These are phyloP conservation scores for Palaemon carinicauda DNA, from an alignment of 1,140 invertebrate genomes.

Conservation along the genomic window DNA sequence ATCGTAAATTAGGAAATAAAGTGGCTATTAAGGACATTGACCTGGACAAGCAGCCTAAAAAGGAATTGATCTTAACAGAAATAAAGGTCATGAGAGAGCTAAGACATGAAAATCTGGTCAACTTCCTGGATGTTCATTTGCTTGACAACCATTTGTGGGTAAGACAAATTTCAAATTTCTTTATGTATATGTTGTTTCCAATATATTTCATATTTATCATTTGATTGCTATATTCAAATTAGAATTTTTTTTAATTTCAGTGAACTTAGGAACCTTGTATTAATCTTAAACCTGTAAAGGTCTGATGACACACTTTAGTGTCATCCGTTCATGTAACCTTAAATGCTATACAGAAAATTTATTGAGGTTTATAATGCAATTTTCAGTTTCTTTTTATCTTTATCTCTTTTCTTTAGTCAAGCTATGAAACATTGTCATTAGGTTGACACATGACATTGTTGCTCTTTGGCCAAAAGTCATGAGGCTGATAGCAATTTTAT, in stretches of 20 bases:
- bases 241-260: neutral
- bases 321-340: too few relatives aligned
- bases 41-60: constrained; percentile 89
- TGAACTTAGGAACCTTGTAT: neutral
- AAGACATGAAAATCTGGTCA: constrained; percentile 95
- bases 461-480: too few relatives aligned
- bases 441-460: too few relatives aligned
- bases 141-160: constrained; percentile 92
- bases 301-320: too few relatives aligned
- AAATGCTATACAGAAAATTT: too few relatives aligned
- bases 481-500: too few relatives aligned
- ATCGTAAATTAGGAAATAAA: constrained; percentile 74
- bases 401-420: too few relatives aligned
- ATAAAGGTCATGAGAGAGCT: constrained; percentile 93
- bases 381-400: too few relatives aligned
- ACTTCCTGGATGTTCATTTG: constrained; percentile 93
- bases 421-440: too few relatives aligned
- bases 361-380: too few relatives aligned
- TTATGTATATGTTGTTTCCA: too few relatives aligned
- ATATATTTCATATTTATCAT: neutral
- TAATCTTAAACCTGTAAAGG: neutral
- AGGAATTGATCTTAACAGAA: constrained; percentile 94
- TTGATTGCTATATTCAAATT: neutral
- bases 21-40: constrained; percentile 98
- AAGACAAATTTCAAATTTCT: constrained; percentile 39